Evolutionary conservation across 37 sponge, comb jelly and placozoan species (phyloP).

Genomic region (Halichondria panicea): DNA sequence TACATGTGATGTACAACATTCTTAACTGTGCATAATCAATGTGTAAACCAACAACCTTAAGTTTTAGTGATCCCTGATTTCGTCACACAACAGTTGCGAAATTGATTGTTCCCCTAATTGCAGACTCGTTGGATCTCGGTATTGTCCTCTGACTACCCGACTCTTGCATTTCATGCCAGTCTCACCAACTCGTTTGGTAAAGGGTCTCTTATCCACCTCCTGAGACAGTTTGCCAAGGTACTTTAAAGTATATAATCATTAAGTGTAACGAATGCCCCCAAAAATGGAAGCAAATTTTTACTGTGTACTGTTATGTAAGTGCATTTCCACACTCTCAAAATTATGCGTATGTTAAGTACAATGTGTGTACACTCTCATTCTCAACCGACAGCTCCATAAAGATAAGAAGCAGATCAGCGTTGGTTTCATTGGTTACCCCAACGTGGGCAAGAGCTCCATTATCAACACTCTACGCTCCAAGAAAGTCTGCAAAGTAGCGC

Average conservation of each 20-base stretch:
- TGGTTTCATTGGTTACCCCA: conserved; percentile 99
- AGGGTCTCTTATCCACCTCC: conserved; percentile 92
- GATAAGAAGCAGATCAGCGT: conserved; percentile 99
- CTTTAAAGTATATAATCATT: neutral
- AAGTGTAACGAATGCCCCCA: neutral
- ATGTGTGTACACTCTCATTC: neutral
- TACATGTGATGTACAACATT: too few species aligned
- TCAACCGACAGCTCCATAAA: conserved; percentile 67
- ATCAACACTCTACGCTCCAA: conserved; percentile 93
- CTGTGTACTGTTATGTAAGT: neutral
- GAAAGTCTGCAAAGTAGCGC: conserved; percentile 98
- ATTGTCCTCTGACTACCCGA: conserved; percentile 90
- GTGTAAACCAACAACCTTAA: too few species aligned
- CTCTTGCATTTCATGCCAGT: conserved; percentile 98
- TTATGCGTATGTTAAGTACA: neutral
- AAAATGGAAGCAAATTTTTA: too few species aligned
- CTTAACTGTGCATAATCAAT: too few species aligned
- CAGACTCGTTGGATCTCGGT: conserved; percentile 88
- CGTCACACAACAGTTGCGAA: too few species aligned
- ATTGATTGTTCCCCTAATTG: neutral
- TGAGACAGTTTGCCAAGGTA: conserved; percentile 96
- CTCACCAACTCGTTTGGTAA: conserved; percentile 97
- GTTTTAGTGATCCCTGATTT: too few species aligned
- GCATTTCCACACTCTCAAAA: neutral
- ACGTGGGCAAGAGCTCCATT: conserved; percentile 97